phyloP scores from a whole-genome alignment of 2,888 invertebrate genomes.

The Orthosia gracilis region DNA sequence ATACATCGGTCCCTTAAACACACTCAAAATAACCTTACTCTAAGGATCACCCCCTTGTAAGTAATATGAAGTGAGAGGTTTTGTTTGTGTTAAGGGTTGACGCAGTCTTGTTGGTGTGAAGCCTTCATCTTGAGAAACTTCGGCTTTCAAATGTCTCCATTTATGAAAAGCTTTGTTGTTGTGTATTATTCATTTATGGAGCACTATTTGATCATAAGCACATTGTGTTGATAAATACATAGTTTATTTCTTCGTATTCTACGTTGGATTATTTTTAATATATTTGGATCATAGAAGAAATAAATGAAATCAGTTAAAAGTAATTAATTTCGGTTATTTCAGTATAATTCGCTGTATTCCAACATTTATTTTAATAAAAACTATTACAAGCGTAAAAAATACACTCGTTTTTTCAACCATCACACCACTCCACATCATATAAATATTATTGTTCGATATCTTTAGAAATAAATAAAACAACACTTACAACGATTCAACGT shows the following conservation, averaged over 20 bases:
- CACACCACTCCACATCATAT: background rate
- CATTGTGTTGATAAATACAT: background rate
- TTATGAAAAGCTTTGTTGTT: background rate
- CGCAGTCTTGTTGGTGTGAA: background rate
- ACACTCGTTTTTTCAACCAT: background rate
- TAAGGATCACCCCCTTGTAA: background rate
- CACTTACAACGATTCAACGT: conserved; percentile 41
- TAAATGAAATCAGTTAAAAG: no score
- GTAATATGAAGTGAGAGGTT: background rate
- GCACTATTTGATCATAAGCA: background rate
- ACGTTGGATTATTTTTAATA: no score
- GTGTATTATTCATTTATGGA: background rate
- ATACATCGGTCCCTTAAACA: no score
- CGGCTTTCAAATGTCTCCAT: background rate
- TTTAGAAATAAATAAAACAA: conserved; percentile 25
- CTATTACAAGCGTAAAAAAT: background rate
- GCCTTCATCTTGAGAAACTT: background rate
- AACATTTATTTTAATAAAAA: no score
- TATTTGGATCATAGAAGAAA: no score
- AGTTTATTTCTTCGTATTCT: background rate
- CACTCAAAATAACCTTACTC: no score
- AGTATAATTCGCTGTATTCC: no score
- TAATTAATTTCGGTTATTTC: no score
- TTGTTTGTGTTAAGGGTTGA: background rate
- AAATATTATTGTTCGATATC: background rate